phyloP scores from a whole-genome alignment of 2,113 vertebrate genomes.

The Calyptomena viridis region DNA sequence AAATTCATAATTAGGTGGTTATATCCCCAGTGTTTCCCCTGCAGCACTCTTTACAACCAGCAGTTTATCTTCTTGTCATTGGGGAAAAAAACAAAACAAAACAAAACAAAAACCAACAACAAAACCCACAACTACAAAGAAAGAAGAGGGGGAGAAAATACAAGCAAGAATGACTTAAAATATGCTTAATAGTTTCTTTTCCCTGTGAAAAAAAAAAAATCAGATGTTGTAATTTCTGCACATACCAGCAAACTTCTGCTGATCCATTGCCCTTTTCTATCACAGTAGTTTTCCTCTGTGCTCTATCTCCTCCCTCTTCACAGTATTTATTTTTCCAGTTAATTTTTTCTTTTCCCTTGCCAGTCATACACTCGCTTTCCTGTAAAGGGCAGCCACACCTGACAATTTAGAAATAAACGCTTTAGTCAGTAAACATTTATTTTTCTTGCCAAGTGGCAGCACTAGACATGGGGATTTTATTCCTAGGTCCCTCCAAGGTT shows the following conservation, averaged over 20 bases:
- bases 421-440: conserved; percentile 33
- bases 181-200: background rate
- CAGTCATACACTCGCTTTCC: background rate
- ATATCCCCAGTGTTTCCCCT: conserved; percentile 67
- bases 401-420: background rate
- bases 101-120: background rate
- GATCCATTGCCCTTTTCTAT: conserved; percentile 40
- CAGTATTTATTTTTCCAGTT: conserved; percentile 9
- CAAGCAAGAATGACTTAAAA: background rate
- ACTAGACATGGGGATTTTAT: background rate
- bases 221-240: conserved; percentile 15
- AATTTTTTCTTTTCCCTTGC: conserved; percentile 28
- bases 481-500: background rate
- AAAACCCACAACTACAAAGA: background rate
- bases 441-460: background rate
- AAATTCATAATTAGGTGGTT: conserved; percentile 77
- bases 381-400: conserved; percentile 47
- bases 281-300: conserved; percentile 22
- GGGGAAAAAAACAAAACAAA: background rate
- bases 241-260: conserved; percentile 29
- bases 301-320: conserved; percentile 12
- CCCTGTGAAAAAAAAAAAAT: background rate
- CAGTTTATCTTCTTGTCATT: conserved; percentile 57
- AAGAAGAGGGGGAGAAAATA: background rate
- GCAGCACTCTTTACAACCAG: conserved; percentile 55